These are phyloP conservation scores for Atrichornis clamosus DNA, from an alignment of 2,113 vertebrate genomes.

Conservation along the genomic window DNA sequence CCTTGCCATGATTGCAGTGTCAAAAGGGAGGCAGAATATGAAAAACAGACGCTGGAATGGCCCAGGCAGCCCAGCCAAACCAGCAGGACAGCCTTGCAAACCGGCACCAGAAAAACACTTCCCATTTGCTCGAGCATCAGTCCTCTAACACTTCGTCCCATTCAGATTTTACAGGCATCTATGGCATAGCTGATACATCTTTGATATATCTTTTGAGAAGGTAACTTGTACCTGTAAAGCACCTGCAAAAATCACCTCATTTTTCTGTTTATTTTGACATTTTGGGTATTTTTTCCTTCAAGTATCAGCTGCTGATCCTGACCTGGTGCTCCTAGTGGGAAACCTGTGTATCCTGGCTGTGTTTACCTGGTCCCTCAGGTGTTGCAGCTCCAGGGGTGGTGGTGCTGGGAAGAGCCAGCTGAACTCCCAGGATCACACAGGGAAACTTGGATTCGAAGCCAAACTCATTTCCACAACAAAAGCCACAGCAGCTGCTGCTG, in stretches of 20 bases:
- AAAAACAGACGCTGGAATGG: background rate
- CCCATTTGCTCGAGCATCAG: background rate
- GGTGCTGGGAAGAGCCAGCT: background rate
- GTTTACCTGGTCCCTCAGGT: background rate
- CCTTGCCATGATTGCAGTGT: constrained; percentile 24
- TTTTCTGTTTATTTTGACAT: background rate
- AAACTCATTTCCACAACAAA: background rate
- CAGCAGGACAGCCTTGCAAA: background rate
- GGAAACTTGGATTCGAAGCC: background rate
- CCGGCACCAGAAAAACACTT: background rate
- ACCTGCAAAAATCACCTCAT: background rate
- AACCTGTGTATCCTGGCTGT: background rate
- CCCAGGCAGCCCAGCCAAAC: background rate
- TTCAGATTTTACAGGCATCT: background rate
- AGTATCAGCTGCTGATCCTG: background rate
- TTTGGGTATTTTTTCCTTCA: background rate
- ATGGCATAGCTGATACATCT: background rate
- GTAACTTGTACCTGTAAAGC: background rate
- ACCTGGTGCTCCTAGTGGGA: background rate
- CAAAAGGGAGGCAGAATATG: background rate
- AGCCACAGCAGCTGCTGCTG: background rate
- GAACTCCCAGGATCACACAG: background rate
- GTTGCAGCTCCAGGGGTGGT: background rate
- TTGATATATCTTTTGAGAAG: background rate
- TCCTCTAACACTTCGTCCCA: background rate